These are phyloP conservation scores for Brachionus koreanus DNA, from an alignment of 1,140 invertebrate species.

Conservation along the genomic window DNA sequence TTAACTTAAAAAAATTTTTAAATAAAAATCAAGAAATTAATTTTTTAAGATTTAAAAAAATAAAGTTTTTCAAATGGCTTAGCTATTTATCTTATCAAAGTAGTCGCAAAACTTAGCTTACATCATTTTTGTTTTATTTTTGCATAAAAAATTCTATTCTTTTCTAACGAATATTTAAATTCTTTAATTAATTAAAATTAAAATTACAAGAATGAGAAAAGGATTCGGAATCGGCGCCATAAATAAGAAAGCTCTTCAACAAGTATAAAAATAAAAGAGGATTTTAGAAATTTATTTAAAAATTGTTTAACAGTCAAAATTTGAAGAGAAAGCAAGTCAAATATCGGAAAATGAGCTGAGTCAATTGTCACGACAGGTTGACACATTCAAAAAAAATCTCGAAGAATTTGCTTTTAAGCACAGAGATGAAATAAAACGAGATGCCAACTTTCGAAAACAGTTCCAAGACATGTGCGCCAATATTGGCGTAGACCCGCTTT, in stretches of 20 bases:
- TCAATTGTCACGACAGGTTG: slow-evolving; percentile 86
- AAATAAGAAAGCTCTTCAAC: slow-evolving; percentile 33
- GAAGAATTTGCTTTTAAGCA: slow-evolving; percentile 95
- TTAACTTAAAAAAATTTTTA: too few species aligned
- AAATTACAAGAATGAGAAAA: background rate
- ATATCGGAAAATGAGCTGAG: slow-evolving; percentile 10
- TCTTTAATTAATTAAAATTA: too few species aligned
- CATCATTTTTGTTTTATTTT: too few species aligned
- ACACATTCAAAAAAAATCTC: slow-evolving; percentile 82
- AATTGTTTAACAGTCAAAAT: background rate
- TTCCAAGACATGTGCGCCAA: slow-evolving; percentile 99
- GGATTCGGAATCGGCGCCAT: slow-evolving; percentile 35
- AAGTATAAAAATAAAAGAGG: background rate
- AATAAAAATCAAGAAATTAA: too few species aligned
- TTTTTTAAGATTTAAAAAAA: too few species aligned
- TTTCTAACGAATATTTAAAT: too few species aligned
- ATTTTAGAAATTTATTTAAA: background rate
- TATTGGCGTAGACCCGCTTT: slow-evolving; percentile 88
- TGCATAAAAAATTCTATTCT: too few species aligned
- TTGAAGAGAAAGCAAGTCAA: slow-evolving; percentile 33
- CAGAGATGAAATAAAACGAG: slow-evolving; percentile 72
- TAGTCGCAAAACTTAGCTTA: too few species aligned
- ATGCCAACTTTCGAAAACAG: slow-evolving; percentile 84
- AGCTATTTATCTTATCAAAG: too few species aligned
- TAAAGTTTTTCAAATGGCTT: too few species aligned